A percentile compares a stretch with the other conserved stretches of the same genome.
phyloP scores from a whole-genome alignment of 2,888 invertebrate genomes.

The Adineta ricciae region DNA sequence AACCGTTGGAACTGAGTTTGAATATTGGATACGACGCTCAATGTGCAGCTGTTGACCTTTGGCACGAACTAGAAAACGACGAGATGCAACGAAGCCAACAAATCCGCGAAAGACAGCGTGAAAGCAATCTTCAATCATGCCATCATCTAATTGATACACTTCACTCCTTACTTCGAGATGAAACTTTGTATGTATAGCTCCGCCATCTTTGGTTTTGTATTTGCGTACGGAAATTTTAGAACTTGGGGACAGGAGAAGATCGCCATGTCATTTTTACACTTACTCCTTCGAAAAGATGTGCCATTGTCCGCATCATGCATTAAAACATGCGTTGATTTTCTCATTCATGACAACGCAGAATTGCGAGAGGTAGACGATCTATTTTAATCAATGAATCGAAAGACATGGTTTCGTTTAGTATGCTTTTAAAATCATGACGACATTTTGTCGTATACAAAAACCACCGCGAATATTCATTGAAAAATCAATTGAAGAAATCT shows the following conservation, averaged over 20 bases:
- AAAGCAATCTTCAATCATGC: background rate
- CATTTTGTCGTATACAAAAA: conserved; percentile 25
- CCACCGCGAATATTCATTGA: background rate
- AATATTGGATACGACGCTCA: background rate
- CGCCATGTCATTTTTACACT: background rate
- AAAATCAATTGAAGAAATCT: background rate
- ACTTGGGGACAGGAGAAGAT: background rate
- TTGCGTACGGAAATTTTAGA: background rate
- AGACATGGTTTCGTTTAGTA: background rate
- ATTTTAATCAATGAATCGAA: background rate
- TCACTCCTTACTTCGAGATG: background rate
- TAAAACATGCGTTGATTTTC: conserved; percentile 40
- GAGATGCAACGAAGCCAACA: background rate
- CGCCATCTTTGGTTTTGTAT: too few species aligned
- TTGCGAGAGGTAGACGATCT: background rate
- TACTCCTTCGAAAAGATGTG: background rate
- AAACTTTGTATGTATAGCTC: background rate
- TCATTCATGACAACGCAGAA: conserved; percentile 26
- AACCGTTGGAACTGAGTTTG: too few species aligned
- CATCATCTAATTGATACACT: background rate
- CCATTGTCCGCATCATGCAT: conserved; percentile 46
- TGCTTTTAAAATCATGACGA: background rate
- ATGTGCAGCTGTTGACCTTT: background rate
- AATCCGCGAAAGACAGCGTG: background rate
- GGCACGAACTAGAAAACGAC: background rate